Evolutionary conservation across 2,113 vertebrate species (phyloP).

Genomic region (Todiramphus chloris): DNA sequence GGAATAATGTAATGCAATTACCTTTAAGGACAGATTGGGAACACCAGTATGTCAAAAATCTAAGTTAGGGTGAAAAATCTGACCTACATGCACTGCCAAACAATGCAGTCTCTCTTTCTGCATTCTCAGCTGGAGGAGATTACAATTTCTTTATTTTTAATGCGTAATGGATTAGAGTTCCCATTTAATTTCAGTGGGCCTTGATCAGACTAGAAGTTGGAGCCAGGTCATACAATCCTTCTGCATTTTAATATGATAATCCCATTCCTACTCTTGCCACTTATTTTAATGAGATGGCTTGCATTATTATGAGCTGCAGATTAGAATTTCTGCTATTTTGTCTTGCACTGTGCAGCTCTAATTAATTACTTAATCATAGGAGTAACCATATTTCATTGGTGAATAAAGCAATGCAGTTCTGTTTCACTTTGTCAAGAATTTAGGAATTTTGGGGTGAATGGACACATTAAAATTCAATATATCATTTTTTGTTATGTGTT

Average conservation of each 20-base stretch:
- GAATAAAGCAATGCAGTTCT: background rate
- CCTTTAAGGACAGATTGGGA: background rate
- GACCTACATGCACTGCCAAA: constrained; percentile 11
- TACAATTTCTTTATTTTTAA: constrained; percentile 36
- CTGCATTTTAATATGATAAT: background rate
- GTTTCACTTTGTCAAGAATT: background rate
- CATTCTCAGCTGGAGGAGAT: constrained; percentile 28
- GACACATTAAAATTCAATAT: background rate
- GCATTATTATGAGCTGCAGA: background rate
- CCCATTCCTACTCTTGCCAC: background rate
- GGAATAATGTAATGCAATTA: background rate
- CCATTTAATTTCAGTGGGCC: constrained; percentile 20
- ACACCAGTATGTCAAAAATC: background rate
- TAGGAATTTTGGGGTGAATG: background rate
- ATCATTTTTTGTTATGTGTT: background rate
- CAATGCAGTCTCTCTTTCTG: constrained; percentile 9
- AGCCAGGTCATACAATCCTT: constrained; percentile 7
- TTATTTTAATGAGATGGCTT: constrained; percentile 21
- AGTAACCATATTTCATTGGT: background rate
- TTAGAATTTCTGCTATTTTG: background rate
- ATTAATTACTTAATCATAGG: constrained; percentile 13
- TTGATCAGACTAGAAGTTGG: constrained; percentile 5
- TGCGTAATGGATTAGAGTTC: constrained; percentile 38
- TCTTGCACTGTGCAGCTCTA: background rate
- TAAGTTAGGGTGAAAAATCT: background rate